Base-by-base conservation (phyloP, 2,888 invertebrate genomes). In the Sphaerophoria taeniata region DNA sequence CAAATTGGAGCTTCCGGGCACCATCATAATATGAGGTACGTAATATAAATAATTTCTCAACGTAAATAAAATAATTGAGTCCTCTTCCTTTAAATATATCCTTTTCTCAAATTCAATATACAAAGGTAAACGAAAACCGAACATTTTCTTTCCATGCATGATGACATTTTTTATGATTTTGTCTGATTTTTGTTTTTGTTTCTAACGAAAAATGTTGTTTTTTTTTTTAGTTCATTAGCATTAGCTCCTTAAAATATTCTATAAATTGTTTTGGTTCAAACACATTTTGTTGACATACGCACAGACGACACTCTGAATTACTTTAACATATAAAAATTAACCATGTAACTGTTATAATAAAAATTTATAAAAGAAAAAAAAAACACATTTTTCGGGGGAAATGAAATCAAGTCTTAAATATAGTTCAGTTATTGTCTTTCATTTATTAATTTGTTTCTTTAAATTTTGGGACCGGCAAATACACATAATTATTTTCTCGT, bases 21-120 rank as follows among this genome's bases (percentile, higher is more conserved):
- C 91, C 96, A 96, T 94, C 96, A 96, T 91, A 96, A 96, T 90
- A 92, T 96, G 92, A 96, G 96, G 96, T 96, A 93, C 93, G 14
- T 33, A 11, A 36, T 49, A 0, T 49, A 11, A 33, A 12, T 47
- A 5, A 4, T 9, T 9, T 43, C 4, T 43, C 11, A 43, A 43
- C 39, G 9, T 43, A 11, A 6, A 43, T 39, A 11, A 80, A 36
- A 5, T 65, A 7, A 16, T 7, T 55, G 49, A 12, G 24, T 12
- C 6, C 49, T 49, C 33, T 1, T 60, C 60, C 45, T 31, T 31
- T 51, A 45, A 60, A 34, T 9, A 16, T 56, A 36, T 61, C 77
- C 74, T 76, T 55, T 70, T 79, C 74, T n/a, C 36, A 39, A 67
- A 56, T 76, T 69, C 14, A 45, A 65, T 34, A 72, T 24, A 39